Percentiles rank a stretch among this genome's conserved stretches.
These are phyloP conservation scores for Sapayoa aenigma DNA, from an alignment of 2,113 vertebrate genomes.

Conservation along the genomic window DNA sequence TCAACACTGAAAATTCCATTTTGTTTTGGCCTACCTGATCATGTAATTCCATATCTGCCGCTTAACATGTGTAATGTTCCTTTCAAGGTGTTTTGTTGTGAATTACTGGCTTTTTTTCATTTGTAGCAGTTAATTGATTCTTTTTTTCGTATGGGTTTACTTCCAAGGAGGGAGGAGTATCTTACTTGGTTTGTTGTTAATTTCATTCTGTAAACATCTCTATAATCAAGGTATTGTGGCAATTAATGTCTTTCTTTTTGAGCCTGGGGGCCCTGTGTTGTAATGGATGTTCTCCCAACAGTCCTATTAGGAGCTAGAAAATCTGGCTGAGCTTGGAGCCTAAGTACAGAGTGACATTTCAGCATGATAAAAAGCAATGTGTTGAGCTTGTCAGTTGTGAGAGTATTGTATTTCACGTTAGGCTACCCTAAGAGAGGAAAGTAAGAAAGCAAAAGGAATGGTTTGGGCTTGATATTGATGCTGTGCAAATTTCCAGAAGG, in stretches of 20 bases:
- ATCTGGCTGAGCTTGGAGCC: background rate
- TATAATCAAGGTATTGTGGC: background rate
- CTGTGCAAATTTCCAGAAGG: background rate
- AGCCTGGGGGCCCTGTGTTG: background rate
- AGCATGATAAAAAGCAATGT: background rate
- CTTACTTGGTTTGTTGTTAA: background rate
- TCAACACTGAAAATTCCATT: background rate
- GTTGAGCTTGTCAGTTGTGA: conserved; percentile 10
- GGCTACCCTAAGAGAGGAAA: background rate
- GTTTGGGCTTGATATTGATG: background rate
- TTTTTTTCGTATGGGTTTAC: background rate
- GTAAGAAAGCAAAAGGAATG: background rate
- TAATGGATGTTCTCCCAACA: conserved; percentile 19
- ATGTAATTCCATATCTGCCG: background rate
- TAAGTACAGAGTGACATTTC: background rate
- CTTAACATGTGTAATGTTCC: background rate
- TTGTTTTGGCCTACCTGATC: background rate
- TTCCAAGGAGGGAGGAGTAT: background rate
- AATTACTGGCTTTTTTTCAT: conserved; percentile 3
- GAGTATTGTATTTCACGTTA: background rate
- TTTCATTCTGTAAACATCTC: conserved; percentile 41
- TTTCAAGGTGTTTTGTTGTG: background rate
- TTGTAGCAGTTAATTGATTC: conserved; percentile 15
- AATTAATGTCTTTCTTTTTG: background rate
- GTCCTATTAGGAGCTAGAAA: conserved; percentile 13